Evolutionary conservation across 2,113 vertebrate genomes (phyloP).

Genomic region (Rhipidura dahli): DNA sequence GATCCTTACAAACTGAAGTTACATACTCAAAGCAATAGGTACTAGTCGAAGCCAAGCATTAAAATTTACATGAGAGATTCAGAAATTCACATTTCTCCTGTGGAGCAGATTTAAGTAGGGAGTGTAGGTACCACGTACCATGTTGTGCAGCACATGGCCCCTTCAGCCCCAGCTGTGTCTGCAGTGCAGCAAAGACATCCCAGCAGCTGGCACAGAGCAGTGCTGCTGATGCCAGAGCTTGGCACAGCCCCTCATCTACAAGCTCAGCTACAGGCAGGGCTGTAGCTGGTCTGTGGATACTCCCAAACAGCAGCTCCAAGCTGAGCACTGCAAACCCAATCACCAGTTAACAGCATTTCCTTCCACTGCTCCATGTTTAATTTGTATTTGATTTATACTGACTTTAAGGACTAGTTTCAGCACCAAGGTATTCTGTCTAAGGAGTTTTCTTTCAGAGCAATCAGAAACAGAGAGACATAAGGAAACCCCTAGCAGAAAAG

Average conservation of each 20-base stretch:
- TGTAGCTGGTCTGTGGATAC: background rate
- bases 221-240: background rate
- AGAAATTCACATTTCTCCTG: background rate
- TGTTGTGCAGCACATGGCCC: fast-evolving
- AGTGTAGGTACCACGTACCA: background rate
- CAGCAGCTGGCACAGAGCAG: background rate
- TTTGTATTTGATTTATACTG: background rate
- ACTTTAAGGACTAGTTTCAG: background rate
- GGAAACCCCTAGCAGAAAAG: background rate
- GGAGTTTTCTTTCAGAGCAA: background rate
- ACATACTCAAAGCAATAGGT: background rate
- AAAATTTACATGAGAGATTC: background rate
- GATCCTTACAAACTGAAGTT: background rate
- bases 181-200: background rate
- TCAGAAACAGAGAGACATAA: background rate
- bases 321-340: background rate
- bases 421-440: background rate
- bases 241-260: background rate
- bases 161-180: background rate
- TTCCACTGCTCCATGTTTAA: background rate
- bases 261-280: background rate
- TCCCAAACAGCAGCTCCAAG: background rate
- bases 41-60: background rate
- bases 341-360: fast-evolving
- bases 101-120: background rate